Percentiles rank a stretch among this genome's conserved stretches.
phyloP scores from a whole-genome alignment of 2,113 vertebrate species.

The Podilymbus podiceps region DNA sequence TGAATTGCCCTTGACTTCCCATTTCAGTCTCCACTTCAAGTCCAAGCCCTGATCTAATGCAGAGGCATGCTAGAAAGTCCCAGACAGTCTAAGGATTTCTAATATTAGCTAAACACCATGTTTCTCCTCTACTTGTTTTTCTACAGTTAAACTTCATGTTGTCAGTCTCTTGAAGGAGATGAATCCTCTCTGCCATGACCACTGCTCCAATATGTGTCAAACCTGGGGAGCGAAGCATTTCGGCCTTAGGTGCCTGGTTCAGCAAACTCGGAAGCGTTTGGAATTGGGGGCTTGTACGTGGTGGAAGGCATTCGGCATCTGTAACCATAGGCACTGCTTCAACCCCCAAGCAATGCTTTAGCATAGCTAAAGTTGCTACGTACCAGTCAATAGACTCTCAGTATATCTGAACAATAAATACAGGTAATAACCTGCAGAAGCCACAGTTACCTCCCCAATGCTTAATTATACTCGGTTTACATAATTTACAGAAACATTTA shows the following conservation, averaged over 20 bases:
- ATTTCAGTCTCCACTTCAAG: background rate
- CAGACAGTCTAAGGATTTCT: background rate
- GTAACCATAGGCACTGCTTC: background rate
- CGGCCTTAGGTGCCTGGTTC: background rate
- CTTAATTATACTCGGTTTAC: background rate
- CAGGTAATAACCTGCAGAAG: background rate
- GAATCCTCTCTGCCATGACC: background rate
- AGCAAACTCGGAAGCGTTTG: background rate
- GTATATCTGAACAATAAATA: background rate
- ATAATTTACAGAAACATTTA: background rate
- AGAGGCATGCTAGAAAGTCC: background rate
- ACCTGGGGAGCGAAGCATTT: background rate
- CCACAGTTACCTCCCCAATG: background rate
- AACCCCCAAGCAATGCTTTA: background rate
- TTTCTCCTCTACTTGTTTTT: background rate
- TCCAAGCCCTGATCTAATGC: background rate
- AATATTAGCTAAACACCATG: background rate
- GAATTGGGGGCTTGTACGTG: background rate
- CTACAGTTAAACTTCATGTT: background rate
- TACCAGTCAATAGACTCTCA: background rate
- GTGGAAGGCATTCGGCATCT: background rate
- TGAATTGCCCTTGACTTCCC: background rate
- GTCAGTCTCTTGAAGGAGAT: background rate
- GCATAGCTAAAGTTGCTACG: background rate
- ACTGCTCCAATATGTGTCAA: background rate